Evolutionary conservation across 2,888 invertebrate species (phyloP).

Genomic region (Drosophila kambysellisi): DNA sequence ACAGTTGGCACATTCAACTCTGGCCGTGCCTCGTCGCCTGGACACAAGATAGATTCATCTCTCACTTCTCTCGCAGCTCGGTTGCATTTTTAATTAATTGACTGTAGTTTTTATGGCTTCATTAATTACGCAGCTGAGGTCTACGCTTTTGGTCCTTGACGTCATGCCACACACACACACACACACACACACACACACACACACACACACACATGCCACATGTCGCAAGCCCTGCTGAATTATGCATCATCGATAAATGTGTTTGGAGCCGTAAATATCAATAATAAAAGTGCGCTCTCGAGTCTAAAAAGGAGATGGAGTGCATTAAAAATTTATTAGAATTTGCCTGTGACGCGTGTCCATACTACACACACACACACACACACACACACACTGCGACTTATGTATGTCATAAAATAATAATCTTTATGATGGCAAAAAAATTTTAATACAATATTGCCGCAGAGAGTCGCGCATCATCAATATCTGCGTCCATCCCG

Average conservation of each 20-base stretch:
- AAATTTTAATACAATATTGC: slow-evolving; percentile 78
- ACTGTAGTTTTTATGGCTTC: slow-evolving; percentile 83
- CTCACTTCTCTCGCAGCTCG: slow-evolving; percentile 23
- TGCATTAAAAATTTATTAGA: slow-evolving; percentile 83
- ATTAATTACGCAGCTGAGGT: slow-evolving; percentile 76
- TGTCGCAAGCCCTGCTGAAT: slow-evolving; percentile 61
- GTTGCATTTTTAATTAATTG: slow-evolving; percentile 84
- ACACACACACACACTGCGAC: slow-evolving; percentile 20
- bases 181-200: slow-evolving; percentile 34
- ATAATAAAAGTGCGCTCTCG: slow-evolving; percentile 78
- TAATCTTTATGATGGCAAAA: slow-evolving; percentile 82
- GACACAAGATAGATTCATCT: slow-evolving; percentile 38
- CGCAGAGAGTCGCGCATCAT: slow-evolving; percentile 13
- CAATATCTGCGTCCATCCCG: slow-evolving; percentile 6
- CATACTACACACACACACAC: slow-evolving; percentile 12
- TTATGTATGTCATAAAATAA: slow-evolving; percentile 78
- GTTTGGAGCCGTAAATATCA: slow-evolving; percentile 75
- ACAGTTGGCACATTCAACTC: slow-evolving; percentile 70
- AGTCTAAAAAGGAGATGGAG: slow-evolving; percentile 43
- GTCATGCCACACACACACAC: slow-evolving; percentile 54
- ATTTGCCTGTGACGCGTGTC: slow-evolving; percentile 78
- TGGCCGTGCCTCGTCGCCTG: slow-evolving; percentile 35
- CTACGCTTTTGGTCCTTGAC: slow-evolving; percentile 67
- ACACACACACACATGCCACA: slow-evolving; percentile 49
- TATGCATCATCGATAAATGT: slow-evolving; percentile 73